These are phyloP conservation scores for Diabrotica balteata DNA, from an alignment of 2,888 invertebrate genomes.

Conservation along the genomic window DNA sequence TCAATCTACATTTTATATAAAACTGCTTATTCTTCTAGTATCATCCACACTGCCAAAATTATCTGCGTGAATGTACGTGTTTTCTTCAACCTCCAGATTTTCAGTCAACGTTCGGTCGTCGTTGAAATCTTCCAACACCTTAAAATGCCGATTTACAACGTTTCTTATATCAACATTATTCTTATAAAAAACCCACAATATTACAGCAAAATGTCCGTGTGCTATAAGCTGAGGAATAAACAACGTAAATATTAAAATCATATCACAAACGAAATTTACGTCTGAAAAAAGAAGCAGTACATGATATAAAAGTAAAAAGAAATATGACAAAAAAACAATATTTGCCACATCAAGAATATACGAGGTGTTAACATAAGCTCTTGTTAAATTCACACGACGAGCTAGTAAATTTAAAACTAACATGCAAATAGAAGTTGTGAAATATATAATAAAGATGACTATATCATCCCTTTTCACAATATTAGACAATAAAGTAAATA, in stretches of 20 bases:
- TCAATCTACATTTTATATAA: slow-evolving; percentile 6
- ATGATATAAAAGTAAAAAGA: slow-evolving; percentile 9
- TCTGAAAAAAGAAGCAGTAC: background rate
- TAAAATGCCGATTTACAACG: slow-evolving; percentile 13
- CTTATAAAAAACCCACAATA: slow-evolving; percentile 18
- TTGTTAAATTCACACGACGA: background rate
- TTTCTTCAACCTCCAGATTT: slow-evolving; percentile 12
- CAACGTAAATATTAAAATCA: slow-evolving; percentile 5
- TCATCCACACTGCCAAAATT: slow-evolving; percentile 25
- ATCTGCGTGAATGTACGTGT: slow-evolving; percentile 23
- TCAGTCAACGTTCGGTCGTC: slow-evolving; percentile 5
- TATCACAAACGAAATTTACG: slow-evolving; percentile 2
- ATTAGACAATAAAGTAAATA: background rate
- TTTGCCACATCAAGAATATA: slow-evolving; percentile 9
- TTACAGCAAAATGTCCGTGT: slow-evolving; percentile 9
- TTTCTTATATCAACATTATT: slow-evolving; percentile 11
- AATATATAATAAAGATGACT: background rate
- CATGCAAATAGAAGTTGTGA: background rate
- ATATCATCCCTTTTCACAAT: background rate
- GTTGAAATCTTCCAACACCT: slow-evolving; percentile 9
- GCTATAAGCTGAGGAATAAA: slow-evolving; percentile 21
- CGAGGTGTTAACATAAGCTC: slow-evolving; percentile 8
- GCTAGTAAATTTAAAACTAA: slow-evolving; percentile 8
- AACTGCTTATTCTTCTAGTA: slow-evolving; percentile 16
- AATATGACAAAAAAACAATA: slow-evolving; percentile 5